These are phyloP conservation scores for Colletes collaris DNA, from an alignment of 2,888 invertebrate species.

Conservation along the genomic window DNA sequence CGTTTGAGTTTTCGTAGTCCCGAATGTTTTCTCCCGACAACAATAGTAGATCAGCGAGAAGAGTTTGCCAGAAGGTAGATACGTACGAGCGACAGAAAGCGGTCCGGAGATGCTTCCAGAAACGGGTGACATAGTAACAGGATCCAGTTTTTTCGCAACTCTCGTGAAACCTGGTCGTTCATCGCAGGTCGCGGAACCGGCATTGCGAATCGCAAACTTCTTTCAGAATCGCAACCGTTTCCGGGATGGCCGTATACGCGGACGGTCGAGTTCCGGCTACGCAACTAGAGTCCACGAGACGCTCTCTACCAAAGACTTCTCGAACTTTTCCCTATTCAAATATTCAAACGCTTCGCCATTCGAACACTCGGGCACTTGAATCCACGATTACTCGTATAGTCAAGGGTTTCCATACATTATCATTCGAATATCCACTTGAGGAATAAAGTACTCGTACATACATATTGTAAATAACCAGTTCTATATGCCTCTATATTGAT, in stretches of 20 bases:
- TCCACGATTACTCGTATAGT: no score
- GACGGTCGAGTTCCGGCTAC: conserved; percentile 21
- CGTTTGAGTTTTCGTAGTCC: no score
- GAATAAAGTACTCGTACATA: no score
- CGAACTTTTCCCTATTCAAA: no score
- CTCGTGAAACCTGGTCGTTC: conserved; percentile 24
- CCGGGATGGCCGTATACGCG: conserved; percentile 47
- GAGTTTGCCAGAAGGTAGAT: neutral
- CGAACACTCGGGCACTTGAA: no score
- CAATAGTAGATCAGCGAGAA: no score
- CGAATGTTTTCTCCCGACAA: no score
- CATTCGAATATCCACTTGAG: no score
- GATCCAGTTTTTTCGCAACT: conserved; percentile 51
- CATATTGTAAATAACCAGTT: no score
- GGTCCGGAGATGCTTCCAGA: conserved; percentile 32
- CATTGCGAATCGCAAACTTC: conserved; percentile 19
- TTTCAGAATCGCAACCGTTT: conserved; percentile 37
- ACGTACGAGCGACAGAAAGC: conserved; percentile 28
- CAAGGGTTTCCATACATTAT: no score
- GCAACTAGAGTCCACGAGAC: conserved; percentile 3
- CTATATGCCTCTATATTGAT: no score
- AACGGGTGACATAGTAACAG: conserved; percentile 56
- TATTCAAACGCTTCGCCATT: no score
- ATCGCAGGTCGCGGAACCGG: conserved; percentile 25
- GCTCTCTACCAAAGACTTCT: conserved; percentile 15